Base-by-base conservation (phyloP, 2,113 vertebrate genomes). In the Thryonomys swinderianus region DNA sequence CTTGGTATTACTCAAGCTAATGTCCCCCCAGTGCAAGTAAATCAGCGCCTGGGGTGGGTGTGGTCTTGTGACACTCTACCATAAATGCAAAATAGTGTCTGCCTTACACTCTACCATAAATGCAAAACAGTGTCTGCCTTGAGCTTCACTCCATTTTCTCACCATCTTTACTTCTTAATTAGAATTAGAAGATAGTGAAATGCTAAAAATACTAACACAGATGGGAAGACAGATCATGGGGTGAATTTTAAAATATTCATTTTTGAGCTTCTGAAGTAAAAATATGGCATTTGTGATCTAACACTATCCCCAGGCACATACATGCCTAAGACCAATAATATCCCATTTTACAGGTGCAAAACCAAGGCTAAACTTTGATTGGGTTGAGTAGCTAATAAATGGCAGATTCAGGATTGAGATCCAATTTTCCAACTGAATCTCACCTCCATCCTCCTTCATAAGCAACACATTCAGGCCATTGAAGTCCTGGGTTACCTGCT, bases 261-360 rank as follows among this genome's bases (percentile, higher is more conserved):
- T 88, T 91, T 53, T 64, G n/a, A 79, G 67, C 64, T 80, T 91
- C 37, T 90, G 40, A 84, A 76, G 42, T 34, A 88, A 61, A 40
- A 78, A 74, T 67, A 87, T 64, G 34, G 21, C 57, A 51, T 30
- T 67, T 64, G 6, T 27, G 76, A n/a, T 64, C 37, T 85, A 62
- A 45, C 59, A 17, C 32, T 48, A 42, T 23, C 4, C 55, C n/a
- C 23, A 37, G 1, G 37, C 13, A 81, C 2, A 51, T 12, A 40
- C 69, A n/a, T 23, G 7, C 61, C 94, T 67, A 76, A 85, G 45
- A 48, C 32, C 14, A 66, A 9, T 82, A 25, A 42, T 80, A 80
- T 57, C 23, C 32, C 80, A 64, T 78, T 92, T 85, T 85, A 11
- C 27, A 61, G 25, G 76, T 25, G 40, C 34, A 82, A 94, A 78